Evolutionary conservation across 2,113 vertebrate genomes (phyloP).

Genomic region (Panthera tigris): DNA sequence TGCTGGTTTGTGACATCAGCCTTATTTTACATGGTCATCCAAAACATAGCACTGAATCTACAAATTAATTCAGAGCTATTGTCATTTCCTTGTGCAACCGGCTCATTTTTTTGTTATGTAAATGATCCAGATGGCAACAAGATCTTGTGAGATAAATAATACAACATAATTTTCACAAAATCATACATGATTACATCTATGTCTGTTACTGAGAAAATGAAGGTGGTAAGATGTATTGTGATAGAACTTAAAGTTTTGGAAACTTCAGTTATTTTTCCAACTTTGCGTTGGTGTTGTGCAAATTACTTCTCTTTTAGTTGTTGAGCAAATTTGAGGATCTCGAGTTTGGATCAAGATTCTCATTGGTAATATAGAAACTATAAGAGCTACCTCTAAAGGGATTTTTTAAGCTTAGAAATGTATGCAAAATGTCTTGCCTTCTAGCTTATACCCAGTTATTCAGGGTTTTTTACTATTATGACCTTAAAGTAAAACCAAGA

Average conservation of each 20-base stretch:
- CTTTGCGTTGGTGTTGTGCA: background rate
- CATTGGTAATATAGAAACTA: background rate
- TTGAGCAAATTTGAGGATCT: background rate
- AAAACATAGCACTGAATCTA: slow-evolving; percentile 21
- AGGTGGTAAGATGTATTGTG: background rate
- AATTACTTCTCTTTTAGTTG: background rate
- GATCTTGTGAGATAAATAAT: slow-evolving; percentile 47
- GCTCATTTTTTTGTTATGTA: slow-evolving; percentile 42
- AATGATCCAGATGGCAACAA: slow-evolving; percentile 56
- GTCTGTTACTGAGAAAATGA: background rate
- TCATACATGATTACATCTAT: background rate
- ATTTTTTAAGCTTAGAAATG: background rate
- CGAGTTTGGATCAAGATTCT: background rate
- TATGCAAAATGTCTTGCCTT: background rate
- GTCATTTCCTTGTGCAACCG: slow-evolving; percentile 41
- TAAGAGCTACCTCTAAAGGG: background rate
- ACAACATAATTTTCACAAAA: slow-evolving; percentile 24
- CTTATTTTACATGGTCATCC: background rate
- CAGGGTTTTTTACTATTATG: background rate
- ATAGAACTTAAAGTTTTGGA: background rate
- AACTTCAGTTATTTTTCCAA: background rate
- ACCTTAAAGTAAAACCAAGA: background rate
- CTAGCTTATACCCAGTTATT: background rate
- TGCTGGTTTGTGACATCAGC: background rate
- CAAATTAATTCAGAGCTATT: slow-evolving; percentile 43